Evolutionary conservation across 2,113 vertebrate species (phyloP).

Genomic region (Cynoglossus semilaevis): DNA sequence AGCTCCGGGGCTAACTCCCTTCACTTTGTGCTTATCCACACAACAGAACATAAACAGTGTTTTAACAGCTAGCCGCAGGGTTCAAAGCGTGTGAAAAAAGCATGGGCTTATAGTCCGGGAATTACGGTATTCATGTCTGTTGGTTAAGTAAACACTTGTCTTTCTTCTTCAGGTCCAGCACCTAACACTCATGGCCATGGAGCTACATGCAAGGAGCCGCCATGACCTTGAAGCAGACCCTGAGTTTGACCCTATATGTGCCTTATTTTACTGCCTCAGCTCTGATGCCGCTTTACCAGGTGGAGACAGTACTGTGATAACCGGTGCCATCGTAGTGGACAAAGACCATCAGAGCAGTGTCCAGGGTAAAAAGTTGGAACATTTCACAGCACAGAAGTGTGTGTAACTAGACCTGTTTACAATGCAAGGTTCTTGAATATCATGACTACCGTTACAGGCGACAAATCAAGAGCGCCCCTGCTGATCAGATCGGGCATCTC

Average conservation of each 20-base stretch:
- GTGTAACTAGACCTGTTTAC: background rate
- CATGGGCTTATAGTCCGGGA: too few relatives aligned
- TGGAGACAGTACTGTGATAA: slow-evolving; percentile 78
- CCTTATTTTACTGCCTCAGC: slow-evolving; percentile 95
- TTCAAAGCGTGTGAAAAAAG: too few relatives aligned
- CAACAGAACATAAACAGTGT: too few relatives aligned
- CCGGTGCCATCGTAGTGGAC: slow-evolving; percentile 88
- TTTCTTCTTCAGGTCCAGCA: slow-evolving; percentile 82
- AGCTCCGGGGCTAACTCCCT: too few relatives aligned
- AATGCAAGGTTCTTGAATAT: background rate
- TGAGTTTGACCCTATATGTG: slow-evolving; percentile 97
- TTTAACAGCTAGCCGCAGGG: too few relatives aligned
- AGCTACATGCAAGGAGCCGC: slow-evolving; percentile 92
- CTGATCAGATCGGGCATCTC: slow-evolving; percentile 92
- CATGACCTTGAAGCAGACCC: slow-evolving; percentile 94
- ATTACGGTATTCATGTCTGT: background rate
- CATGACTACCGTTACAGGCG: slow-evolving; percentile 66
- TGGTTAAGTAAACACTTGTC: too few relatives aligned
- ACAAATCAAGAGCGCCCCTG: slow-evolving; percentile 82
- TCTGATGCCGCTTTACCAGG: slow-evolving; percentile 82
- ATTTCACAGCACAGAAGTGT: background rate
- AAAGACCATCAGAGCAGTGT: slow-evolving; percentile 72
- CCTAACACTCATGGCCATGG: slow-evolving; percentile 92
- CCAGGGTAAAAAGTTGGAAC: slow-evolving; percentile 72
- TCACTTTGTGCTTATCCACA: too few relatives aligned